phyloP scores from a whole-genome alignment of 2,888 invertebrate species.

The Melanargia galathea region DNA sequence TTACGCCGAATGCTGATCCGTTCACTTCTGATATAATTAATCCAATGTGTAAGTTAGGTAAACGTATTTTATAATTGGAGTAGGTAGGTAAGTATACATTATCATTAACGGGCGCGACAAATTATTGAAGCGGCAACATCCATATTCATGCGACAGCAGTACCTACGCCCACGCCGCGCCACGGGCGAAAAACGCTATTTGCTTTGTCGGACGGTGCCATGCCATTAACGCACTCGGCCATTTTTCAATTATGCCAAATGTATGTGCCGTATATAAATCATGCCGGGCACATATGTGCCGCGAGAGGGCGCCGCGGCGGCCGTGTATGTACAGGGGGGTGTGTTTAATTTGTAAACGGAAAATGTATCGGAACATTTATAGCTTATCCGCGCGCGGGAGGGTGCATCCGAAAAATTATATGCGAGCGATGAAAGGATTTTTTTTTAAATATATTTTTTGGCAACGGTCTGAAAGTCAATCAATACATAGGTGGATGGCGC shows the following conservation, averaged over 20 bases:
- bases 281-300: slow-evolving; percentile 48
- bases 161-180: too few species aligned
- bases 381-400: slow-evolving; percentile 58
- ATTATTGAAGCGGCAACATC: slow-evolving; percentile 44
- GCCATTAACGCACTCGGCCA: slow-evolving; percentile 67
- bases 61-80: too few species aligned
- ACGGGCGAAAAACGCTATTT: slow-evolving; percentile 62
- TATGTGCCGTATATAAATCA: slow-evolving; percentile 75
- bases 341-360: slow-evolving; percentile 77
- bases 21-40: background rate
- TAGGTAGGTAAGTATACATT: slow-evolving; percentile 16
- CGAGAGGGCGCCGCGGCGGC: slow-evolving; percentile 46
- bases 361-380: slow-evolving; percentile 64
- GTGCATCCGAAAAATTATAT: slow-evolving; percentile 52
- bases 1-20: background rate
- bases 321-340: slow-evolving; percentile 48
- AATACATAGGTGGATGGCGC: background rate
- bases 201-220: slow-evolving; percentile 59
- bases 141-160: slow-evolving; percentile 45
- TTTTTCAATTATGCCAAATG: slow-evolving; percentile 82
- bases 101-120: slow-evolving; percentile 38
- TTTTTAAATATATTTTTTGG: background rate
- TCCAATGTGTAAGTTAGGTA: background rate
- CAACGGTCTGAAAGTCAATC: slow-evolving; percentile 8
- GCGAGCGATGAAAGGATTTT: slow-evolving; percentile 48